Conservation (phyloP, 1,140 invertebrate genomes). For the Sitophilus oryzae region DNA sequence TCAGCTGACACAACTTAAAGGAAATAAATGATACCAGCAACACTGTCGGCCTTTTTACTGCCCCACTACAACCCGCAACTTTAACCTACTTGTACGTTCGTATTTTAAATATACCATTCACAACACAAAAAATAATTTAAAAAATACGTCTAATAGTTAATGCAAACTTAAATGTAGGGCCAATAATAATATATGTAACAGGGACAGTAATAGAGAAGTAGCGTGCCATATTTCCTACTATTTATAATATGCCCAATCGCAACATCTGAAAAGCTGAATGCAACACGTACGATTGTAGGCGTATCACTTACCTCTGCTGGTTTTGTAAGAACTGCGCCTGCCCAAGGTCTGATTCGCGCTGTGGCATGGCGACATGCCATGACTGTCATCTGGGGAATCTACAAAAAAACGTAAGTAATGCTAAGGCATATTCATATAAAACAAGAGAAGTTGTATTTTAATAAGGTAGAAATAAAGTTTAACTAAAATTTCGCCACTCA, state of each 20-base stretch:
- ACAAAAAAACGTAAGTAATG: slow-evolving; percentile 39
- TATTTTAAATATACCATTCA: slow-evolving; percentile 15
- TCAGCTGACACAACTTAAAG: slow-evolving; percentile 7
- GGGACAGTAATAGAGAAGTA: slow-evolving; percentile 22
- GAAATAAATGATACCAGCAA: slow-evolving; percentile 3
- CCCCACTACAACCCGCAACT: slow-evolving; percentile 10
- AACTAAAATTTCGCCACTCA: too few relatives aligned
- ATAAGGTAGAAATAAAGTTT: too few relatives aligned
- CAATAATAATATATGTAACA: slow-evolving; percentile 12
- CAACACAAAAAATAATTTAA: slow-evolving; percentile 14
- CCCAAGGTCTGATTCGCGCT: slow-evolving; percentile 61
- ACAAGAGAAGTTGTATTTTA: too few relatives aligned
- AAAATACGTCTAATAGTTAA: not conserved
- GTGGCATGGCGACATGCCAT: slow-evolving; percentile 65
- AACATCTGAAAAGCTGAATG: slow-evolving; percentile 17
- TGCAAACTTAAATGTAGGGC: slow-evolving; percentile 16
- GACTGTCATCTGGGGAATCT: slow-evolving; percentile 77
- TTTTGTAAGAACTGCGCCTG: slow-evolving; percentile 78
- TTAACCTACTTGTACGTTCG: slow-evolving; percentile 15
- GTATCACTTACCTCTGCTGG: slow-evolving; percentile 67
- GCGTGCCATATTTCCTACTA: slow-evolving; percentile 23
- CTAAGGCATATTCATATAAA: not conserved
- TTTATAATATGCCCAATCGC: slow-evolving; percentile 7
- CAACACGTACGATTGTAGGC: not conserved
- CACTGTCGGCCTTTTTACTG: not conserved